phyloP scores from a whole-genome alignment of 1,140 invertebrate genomes.

The Drosophila miranda region DNA sequence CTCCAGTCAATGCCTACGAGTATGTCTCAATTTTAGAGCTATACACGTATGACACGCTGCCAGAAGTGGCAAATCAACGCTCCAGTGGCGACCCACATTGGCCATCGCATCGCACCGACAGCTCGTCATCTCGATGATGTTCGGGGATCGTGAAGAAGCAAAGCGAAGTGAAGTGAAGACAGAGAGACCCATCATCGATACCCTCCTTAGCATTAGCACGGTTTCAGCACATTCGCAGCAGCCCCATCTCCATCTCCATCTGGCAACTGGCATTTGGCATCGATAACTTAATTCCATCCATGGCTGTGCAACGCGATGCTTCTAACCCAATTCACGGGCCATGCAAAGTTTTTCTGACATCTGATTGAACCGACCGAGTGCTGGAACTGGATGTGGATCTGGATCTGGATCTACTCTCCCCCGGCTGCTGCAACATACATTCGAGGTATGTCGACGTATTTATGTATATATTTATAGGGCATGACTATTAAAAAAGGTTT shows the following conservation, averaged over 20 bases:
- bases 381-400: no score
- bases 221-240: constrained; percentile 36
- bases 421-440: background rate
- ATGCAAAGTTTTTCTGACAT: constrained; percentile 27
- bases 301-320: constrained; percentile 62
- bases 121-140: constrained; percentile 21
- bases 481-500: constrained; percentile 35
- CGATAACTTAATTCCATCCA: constrained; percentile 62
- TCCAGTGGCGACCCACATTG: constrained; percentile 53
- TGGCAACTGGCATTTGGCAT: constrained; percentile 16
- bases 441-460: no score
- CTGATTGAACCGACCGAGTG: constrained; percentile 21
- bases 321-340: constrained; percentile 66
- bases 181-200: constrained; percentile 48
- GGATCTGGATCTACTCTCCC: background rate
- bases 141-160: constrained; percentile 32
- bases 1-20: background rate
- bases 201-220: constrained; percentile 57
- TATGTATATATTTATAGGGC: constrained; percentile 3
- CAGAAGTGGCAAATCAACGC: constrained; percentile 5
- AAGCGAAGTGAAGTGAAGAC: constrained; percentile 5
- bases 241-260: no score
- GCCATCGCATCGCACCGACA: constrained; percentile 18
- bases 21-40: background rate
- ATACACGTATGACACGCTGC: constrained; percentile 25